A percentile compares a stretch with the other conserved stretches of the same genome.
Conservation (phyloP, 2,797 vertebrate genomes). For the Acanthurus leucopareius region DNA sequence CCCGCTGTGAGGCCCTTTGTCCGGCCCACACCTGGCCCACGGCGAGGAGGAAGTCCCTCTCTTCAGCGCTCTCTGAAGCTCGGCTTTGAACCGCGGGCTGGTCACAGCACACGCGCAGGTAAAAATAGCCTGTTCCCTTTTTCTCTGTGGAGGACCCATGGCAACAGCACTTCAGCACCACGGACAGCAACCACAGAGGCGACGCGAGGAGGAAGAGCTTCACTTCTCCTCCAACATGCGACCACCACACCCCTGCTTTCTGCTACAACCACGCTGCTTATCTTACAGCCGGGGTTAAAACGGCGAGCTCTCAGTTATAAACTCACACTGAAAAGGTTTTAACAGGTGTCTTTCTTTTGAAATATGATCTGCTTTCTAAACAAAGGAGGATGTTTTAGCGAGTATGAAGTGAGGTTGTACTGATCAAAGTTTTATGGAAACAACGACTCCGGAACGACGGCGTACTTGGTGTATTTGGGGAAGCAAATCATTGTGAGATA, state of each 20-base stretch:
- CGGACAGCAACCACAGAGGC: conserved; percentile 74
- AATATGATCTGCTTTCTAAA: conserved; percentile 5
- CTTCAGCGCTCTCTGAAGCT: conserved; percentile 74
- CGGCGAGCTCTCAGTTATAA: background rate
- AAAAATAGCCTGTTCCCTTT: conserved; percentile 80
- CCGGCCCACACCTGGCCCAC: conserved; percentile 80
- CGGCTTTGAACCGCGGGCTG: conserved; percentile 80
- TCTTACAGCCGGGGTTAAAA: background rate
- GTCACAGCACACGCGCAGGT: conserved; percentile 55
- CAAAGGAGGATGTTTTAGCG: background rate
- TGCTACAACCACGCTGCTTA: too few relatives aligned
- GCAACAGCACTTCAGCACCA: conserved; percentile 82
- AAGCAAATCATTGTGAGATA: background rate
- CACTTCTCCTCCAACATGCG: conserved; percentile 33
- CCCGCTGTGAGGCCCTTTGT: conserved; percentile 81
- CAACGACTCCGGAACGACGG: background rate
- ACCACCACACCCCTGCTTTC: background rate
- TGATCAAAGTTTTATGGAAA: background rate
- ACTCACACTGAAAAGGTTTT: background rate
- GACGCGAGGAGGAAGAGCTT: conserved; percentile 28
- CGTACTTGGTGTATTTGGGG: background rate
- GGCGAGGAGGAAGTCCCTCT: conserved; percentile 74
- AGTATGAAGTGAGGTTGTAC: background rate
- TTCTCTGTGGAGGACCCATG: conserved; percentile 71
- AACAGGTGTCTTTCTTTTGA: background rate